phyloP scores from a whole-genome alignment of 2,113 vertebrate genomes.

The Myrmophylax atrothorax region DNA sequence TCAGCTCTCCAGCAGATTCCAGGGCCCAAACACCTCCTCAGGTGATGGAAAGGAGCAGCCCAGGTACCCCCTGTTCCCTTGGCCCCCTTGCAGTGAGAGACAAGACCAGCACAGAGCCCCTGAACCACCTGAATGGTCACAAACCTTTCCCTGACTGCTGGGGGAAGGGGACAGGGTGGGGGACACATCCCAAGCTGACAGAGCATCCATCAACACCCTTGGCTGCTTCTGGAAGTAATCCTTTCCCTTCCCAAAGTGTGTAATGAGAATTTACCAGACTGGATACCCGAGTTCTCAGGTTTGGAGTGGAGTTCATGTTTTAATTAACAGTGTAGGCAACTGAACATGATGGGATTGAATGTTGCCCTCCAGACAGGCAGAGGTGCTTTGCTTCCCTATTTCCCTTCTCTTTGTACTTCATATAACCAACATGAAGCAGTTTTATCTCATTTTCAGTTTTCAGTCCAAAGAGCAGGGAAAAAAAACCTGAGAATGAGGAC shows the following conservation, averaged over 20 bases:
- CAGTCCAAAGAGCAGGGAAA: not conserved
- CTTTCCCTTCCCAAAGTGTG: not conserved
- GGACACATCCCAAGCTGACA: accelerated
- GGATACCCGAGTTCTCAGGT: not conserved
- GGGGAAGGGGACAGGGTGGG: not conserved
- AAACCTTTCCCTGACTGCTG: not conserved
- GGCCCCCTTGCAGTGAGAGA: accelerated
- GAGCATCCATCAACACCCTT: not conserved
- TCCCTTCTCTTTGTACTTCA: not conserved
- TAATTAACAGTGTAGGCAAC: not conserved
- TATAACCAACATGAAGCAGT: not conserved
- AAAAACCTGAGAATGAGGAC: not conserved
- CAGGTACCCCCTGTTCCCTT: not conserved
- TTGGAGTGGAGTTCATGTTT: not conserved
- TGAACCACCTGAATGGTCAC: not conserved
- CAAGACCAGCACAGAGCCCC: not conserved
- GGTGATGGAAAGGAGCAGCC: not conserved
- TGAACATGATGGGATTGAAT: not conserved
- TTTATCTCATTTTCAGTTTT: not conserved
- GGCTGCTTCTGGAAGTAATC: not conserved
- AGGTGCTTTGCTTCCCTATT: not conserved
- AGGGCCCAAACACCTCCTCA: not conserved
- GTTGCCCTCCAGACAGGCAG: not conserved
- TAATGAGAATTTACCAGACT: not conserved
- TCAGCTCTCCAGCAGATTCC: not conserved